Evolutionary conservation across 2,888 invertebrate species (phyloP).

Genomic region (Ichneumoninae sp.): DNA sequence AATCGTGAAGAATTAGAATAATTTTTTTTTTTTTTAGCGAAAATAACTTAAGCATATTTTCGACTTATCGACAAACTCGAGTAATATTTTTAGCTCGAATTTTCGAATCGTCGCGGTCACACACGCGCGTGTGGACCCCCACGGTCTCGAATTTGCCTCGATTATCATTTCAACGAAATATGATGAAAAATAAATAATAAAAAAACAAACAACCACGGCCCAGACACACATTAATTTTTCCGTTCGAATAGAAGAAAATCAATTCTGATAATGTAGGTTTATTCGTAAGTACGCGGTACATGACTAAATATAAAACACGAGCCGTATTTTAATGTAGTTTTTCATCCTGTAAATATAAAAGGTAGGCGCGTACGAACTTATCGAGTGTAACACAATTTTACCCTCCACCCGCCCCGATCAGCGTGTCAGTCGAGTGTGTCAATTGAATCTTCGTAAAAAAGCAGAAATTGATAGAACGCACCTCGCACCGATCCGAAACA

Average conservation of each 20-base stretch:
- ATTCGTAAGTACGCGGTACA: constrained; percentile 59
- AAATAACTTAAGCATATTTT: constrained; percentile 18
- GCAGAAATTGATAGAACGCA: background rate
- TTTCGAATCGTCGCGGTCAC: constrained; percentile 6
- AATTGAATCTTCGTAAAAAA: constrained; percentile 32
- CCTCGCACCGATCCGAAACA: constrained; percentile 22
- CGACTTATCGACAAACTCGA: constrained; percentile 34
- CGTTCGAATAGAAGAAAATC: constrained; percentile 31
- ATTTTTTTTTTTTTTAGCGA: constrained; percentile 48
- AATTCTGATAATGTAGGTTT: constrained; percentile 47
- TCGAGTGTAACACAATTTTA: constrained; percentile 62
- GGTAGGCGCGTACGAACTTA: constrained; percentile 60
- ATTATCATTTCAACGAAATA: constrained; percentile 52
- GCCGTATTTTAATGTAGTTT: constrained; percentile 67
- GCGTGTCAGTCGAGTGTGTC: constrained; percentile 36
- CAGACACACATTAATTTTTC: constrained; percentile 54
- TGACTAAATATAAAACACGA: constrained; percentile 59
- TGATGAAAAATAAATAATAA: constrained; percentile 57
- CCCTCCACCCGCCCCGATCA: constrained; percentile 13
- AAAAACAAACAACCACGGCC: constrained; percentile 47
- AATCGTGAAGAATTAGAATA: constrained; percentile 43
- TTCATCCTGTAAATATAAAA: constrained; percentile 68
- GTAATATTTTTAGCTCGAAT: constrained; percentile 15
- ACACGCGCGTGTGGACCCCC: background rate
- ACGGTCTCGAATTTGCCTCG: constrained; percentile 14